phyloP scores from a whole-genome alignment of 1,140 invertebrate species.

The Spodoptera frugiperda region DNA sequence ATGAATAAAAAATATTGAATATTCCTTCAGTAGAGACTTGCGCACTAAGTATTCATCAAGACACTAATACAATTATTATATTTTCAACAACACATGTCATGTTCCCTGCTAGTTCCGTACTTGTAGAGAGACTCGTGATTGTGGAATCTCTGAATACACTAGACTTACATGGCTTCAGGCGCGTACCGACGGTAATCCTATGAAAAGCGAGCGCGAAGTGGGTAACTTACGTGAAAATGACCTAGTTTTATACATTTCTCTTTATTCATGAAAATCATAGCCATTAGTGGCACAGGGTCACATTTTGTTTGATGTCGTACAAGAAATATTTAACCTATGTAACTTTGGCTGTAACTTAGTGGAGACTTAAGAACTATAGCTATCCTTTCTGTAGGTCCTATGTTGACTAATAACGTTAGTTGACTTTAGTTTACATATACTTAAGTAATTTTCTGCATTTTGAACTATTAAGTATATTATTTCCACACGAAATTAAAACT shows the following conservation, averaged over 20 bases:
- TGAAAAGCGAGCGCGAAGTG: constrained; percentile 38
- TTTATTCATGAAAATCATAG: constrained; percentile 32
- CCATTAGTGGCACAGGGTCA: constrained; percentile 12
- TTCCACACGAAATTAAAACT: too few relatives aligned
- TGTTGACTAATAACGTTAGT: too few relatives aligned
- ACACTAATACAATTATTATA: not conserved
- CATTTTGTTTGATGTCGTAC: constrained; percentile 7
- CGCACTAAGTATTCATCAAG: not conserved
- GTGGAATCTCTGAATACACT: constrained; percentile 37
- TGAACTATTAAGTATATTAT: too few relatives aligned
- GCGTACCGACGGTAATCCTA: constrained; percentile 38
- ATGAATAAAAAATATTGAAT: too few relatives aligned
- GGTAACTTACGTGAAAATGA: constrained; percentile 23
- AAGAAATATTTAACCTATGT: not conserved
- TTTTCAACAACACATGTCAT: constrained; percentile 1
- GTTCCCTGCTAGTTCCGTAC: constrained; percentile 2
- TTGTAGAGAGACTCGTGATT: constrained; percentile 6
- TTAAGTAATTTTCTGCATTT: too few relatives aligned
- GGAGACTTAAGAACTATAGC: too few relatives aligned
- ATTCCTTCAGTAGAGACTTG: too few relatives aligned
- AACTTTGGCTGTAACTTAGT: not conserved
- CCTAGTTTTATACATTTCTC: constrained; percentile 32
- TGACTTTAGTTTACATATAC: too few relatives aligned
- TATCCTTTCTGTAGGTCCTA: too few relatives aligned
- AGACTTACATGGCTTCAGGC: constrained; percentile 42